These are phyloP conservation scores for Catagonus wagneri DNA, from an alignment of 2,113 vertebrate species.

Conservation along the genomic window DNA sequence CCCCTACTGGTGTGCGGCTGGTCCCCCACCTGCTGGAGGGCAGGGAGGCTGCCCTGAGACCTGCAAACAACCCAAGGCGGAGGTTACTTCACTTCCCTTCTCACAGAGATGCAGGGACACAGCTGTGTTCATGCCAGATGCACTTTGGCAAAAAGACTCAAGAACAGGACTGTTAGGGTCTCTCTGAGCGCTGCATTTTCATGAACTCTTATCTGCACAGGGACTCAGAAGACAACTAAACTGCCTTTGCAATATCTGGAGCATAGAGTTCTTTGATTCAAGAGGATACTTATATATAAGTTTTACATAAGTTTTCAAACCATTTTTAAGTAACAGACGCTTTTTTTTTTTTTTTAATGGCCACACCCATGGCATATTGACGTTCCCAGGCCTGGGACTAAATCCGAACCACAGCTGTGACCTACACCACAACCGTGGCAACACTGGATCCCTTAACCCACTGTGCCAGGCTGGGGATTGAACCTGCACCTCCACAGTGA, in stretches of 20 bases:
- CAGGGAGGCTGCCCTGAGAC: background rate
- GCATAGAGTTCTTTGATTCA: background rate
- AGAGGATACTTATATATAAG: no score
- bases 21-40: background rate
- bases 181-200: background rate
- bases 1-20: background rate
- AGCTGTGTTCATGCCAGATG: background rate
- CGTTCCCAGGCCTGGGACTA: no score
- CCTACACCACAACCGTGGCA: no score
- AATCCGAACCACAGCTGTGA: no score
- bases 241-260: conserved; percentile 11
- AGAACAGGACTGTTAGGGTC: background rate
- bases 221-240: background rate
- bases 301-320: no score
- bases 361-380: no score
- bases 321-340: no score
- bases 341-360: no score
- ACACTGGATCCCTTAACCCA: no score
- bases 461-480: no score
- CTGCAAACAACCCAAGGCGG: background rate
- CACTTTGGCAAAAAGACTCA: background rate
- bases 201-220: background rate
- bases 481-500: no score
- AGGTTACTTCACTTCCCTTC: background rate
- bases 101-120: background rate